Evolutionary conservation across 2,888 invertebrate species (phyloP), one percentile per base, ranked within the genome.

Genomic region (Dicranocentrus wangi): DNA sequence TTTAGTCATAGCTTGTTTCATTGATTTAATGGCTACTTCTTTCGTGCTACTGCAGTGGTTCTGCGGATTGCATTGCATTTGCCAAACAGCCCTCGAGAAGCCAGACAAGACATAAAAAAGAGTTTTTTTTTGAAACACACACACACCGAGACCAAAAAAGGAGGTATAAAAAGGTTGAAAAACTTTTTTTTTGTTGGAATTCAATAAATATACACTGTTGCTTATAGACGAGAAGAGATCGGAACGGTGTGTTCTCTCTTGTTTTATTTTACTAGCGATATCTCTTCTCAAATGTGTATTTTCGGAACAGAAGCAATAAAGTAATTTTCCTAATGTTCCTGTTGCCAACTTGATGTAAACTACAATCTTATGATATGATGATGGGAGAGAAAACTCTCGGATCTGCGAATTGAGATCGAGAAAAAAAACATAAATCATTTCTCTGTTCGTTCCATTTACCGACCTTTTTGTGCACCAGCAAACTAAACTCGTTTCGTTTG

Each of bases 281-380:
- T 10, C 47, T 47, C 10, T 39, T 5, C 39, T 8, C 47, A 47
- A 23, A 55, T 32, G 61, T 17, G 32, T n/a, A 61, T 1, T n/a
- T n/a, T n/a, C n/a, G n/a, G 43, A 47, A n/a, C 32, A n/a, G 47
- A 47, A 61, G 70, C 71, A 79, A 72, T 72, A 72, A 71, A 79
- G 79, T 79, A 79, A 79, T 79, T 79, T 79, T 79, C 71, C 66
- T 79, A 79, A 79, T 79, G 79, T 66, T 79, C 66, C 55, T 79
- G 55, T 66, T 72, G 58, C 47, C 71, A 78, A 77, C 69, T 69
- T 75, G 42, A 32, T 43, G 47, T 55, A 76, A 55, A 32, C 39
- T 69, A 70, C 32, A 70, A 47, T 47, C 65, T 53, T 55, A 53
- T 55, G 70, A 65, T 70, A 55, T 51, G 68, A 68, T 51, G 51